Percentiles rank a stretch among this genome's conserved stretches.
phyloP scores from a whole-genome alignment of 2,113 vertebrate genomes.

The Paratilapia polleni region DNA sequence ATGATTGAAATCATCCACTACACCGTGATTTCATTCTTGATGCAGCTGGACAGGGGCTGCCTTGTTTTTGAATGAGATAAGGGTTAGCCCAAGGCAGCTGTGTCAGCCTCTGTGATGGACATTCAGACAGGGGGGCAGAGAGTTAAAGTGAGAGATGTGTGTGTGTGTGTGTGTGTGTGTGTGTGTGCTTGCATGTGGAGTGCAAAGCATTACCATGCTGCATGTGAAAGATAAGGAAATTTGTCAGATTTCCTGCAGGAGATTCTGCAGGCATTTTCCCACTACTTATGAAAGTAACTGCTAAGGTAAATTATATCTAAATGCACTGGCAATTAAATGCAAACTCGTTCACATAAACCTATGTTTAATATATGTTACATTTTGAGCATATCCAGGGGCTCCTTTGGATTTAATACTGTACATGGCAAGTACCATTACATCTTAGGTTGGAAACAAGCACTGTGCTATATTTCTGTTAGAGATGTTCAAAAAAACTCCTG shows the following conservation, averaged over 20 bases:
- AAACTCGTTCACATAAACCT: background rate
- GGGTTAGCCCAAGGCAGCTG: conserved; percentile 27
- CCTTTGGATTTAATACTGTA: background rate
- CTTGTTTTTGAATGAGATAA: conserved; percentile 63
- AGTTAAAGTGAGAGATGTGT: background rate
- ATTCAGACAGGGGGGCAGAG: conserved; percentile 38
- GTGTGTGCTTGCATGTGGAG: background rate
- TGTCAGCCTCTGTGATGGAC: conserved; percentile 61
- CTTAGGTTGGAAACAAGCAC: background rate
- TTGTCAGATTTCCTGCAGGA: conserved; percentile 47
- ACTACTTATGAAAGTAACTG: background rate
- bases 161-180: background rate
- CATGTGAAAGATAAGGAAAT: conserved; percentile 64
- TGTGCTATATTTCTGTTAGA: background rate
- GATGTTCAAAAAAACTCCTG: background rate
- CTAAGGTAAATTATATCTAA: background rate
- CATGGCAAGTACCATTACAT: background rate
- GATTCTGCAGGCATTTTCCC: conserved; percentile 9
- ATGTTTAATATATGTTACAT: background rate
- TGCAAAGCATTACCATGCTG: conserved; percentile 50
- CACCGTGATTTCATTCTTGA: conserved; percentile 9
- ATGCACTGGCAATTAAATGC: background rate
- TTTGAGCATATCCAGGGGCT: background rate
- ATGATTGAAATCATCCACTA: background rate
- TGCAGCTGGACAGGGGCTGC: conserved; percentile 35